A percentile compares a stretch with the other conserved stretches of the same genome.
Evolutionary conservation across 2,113 vertebrate genomes (phyloP).

Genomic region (Falco punctatus): DNA sequence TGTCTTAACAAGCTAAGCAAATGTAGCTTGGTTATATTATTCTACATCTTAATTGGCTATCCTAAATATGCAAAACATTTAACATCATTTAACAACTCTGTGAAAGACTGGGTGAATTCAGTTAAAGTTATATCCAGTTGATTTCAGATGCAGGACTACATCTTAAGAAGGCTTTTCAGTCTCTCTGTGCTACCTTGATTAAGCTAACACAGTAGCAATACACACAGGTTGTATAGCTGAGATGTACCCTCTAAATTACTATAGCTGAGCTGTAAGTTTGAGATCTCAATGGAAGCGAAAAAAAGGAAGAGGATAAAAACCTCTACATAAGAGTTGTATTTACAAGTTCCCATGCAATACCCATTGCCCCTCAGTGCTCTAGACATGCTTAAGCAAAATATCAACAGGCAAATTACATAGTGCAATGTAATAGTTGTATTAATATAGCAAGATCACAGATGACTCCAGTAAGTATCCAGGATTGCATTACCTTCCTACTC

Average conservation of each 20-base stretch:
- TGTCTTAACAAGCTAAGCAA: neutral
- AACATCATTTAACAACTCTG: neutral
- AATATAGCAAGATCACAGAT: neutral
- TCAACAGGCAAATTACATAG: slow-evolving; percentile 15
- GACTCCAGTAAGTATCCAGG: slow-evolving; percentile 3
- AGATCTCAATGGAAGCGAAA: neutral
- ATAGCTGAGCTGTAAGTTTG: rapidly evolving
- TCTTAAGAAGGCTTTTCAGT: neutral
- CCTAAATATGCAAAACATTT: neutral
- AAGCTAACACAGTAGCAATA: neutral
- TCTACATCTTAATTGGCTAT: neutral
- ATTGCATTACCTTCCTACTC: neutral
- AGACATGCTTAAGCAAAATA: slow-evolving; percentile 41
- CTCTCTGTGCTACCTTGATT: neutral
- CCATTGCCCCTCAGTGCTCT: neutral
- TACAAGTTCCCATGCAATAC: neutral
- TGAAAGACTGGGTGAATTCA: neutral
- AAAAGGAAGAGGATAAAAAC: neutral
- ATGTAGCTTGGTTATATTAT: neutral
- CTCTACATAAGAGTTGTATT: neutral
- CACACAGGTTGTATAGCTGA: neutral
- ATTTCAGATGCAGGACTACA: neutral
- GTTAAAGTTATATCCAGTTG: neutral
- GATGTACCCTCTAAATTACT: neutral
- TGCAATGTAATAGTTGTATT: neutral